Evolutionary conservation across 1,140 invertebrate genomes (phyloP).

Genomic region (Halotydeus destructor): DNA sequence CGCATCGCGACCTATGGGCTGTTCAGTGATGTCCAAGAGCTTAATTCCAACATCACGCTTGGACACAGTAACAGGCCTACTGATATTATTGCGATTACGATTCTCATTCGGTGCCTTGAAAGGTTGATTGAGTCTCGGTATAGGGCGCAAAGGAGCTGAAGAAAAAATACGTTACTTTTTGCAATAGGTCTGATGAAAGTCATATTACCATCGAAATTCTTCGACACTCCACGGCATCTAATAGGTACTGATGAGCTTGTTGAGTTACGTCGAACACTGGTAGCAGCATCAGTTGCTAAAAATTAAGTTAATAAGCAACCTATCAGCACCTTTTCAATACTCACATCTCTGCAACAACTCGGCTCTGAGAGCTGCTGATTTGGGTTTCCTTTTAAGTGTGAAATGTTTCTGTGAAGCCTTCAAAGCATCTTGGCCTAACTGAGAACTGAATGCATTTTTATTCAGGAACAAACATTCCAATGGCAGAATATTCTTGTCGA

Average conservation of each 20-base stretch:
- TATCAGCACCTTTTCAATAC: conserved; percentile 7
- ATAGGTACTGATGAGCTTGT: conserved; percentile 64
- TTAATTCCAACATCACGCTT: conserved; percentile 54
- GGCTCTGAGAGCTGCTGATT: conserved; percentile 67
- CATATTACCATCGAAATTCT: conserved; percentile 32
- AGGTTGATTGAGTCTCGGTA: conserved; percentile 50
- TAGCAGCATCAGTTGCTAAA: conserved; percentile 52
- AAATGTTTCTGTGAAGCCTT: conserved; percentile 57
- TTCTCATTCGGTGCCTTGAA: neutral
- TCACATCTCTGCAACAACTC: conserved; percentile 68
- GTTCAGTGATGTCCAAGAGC: conserved; percentile 73
- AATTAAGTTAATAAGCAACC: conserved; percentile 10
- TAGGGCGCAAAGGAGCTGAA: conserved; percentile 64
- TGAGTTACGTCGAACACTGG: conserved; percentile 65
- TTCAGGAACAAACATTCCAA: conserved; percentile 91
- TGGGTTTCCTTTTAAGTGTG: conserved; percentile 77
- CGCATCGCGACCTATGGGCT: conserved; percentile 45
- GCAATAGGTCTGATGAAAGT: neutral
- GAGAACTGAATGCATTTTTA: conserved; percentile 66
- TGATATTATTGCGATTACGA: conserved; percentile 4
- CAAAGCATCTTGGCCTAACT: conserved; percentile 46
- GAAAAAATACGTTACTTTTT: conserved; percentile 5
- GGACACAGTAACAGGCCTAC: conserved; percentile 12
- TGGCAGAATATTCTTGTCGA: conserved; percentile 64
- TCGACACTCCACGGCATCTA: conserved; percentile 80